phyloP scores from a whole-genome alignment of 2,888 invertebrate genomes.

The Anaspis maculata region DNA sequence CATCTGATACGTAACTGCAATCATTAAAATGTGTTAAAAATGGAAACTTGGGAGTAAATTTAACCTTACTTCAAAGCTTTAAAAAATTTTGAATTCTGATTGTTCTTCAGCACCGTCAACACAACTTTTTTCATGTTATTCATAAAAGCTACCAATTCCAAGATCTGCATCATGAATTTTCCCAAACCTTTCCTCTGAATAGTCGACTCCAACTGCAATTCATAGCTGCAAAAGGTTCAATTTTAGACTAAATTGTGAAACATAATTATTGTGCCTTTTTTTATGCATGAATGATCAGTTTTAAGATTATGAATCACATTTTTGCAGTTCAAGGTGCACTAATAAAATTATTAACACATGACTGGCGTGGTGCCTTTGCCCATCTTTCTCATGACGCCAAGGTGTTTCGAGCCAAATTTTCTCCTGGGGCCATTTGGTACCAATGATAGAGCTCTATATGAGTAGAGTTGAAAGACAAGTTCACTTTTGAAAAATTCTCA shows the following conservation, averaged over 20 bases:
- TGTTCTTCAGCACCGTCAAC: constrained; percentile 74
- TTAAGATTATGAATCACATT: no score
- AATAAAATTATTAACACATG: not conserved
- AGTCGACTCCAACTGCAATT: constrained; percentile 68
- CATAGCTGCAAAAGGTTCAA: constrained; percentile 58
- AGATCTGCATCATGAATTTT: constrained; percentile 67
- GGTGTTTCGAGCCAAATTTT: no score
- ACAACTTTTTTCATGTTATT: constrained; percentile 74
- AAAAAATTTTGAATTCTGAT: constrained; percentile 68
- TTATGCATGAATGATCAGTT: no score
- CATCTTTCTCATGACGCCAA: no score
- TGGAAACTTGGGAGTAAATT: not conserved
- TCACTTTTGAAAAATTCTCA: no score
- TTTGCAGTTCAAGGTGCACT: not conserved
- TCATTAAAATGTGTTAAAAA: constrained; percentile 14
- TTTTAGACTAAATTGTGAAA: no score
- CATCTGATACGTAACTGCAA: constrained; percentile 56
- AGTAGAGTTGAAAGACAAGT: no score
- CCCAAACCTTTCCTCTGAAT: constrained; percentile 75
- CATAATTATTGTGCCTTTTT: no score
- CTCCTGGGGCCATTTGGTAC: no score
- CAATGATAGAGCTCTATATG: no score
- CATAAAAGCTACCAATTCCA: constrained; percentile 66
- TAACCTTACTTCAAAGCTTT: constrained; percentile 40
- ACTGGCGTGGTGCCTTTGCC: no score